Evolutionary conservation across 2,888 invertebrate genomes (phyloP), one percentile per base, ranked within the genome.

Genomic region (Galerucella pusilla): DNA sequence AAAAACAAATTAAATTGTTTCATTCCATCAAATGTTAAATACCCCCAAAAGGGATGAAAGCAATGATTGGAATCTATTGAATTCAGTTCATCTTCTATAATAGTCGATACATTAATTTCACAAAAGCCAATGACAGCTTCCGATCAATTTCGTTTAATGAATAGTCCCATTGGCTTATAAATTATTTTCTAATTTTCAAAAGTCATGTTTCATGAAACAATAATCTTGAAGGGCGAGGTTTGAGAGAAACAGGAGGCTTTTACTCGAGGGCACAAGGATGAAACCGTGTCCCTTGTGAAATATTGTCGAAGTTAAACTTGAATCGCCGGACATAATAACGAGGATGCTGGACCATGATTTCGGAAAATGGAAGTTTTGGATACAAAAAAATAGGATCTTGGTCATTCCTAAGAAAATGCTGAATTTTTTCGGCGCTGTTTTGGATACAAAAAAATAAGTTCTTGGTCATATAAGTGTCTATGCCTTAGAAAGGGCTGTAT

Each of bases 291-390:
- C 61, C 70, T 70, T 74, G 78, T 85, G 83, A 84, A 85, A 84
- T 85, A 85, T 84, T 80, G 82, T 77, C 78, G 80, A 84, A 84
- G 83, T 85, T 85, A 84, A 79, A 10, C 80, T 77, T 83, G 82
- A 84, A 84, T 82, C 80, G 83, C 83, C 84, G 84, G 84, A 84
- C 84, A 83, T 83, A 81, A 83, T 80, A 81, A 79, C 79, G 14
- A 12, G 80, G 81, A 83, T 71, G 16, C 35, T 52, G 25, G 9
- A 46, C 25, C 46, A 68, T 25, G n/a, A 42, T 66, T 60, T 16
- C 1, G 11, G 16, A 60, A 12, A 25, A 11, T 0, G 35, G 35
- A 35, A 35, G 35, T 35, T 35, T 35, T 35, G 35, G 35, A 35
- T 35, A 35, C 35, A 35, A 35, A 35, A 35, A 35, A 28, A 28